These are phyloP conservation scores for Poeciliopsis turneri DNA, from an alignment of 2,797 vertebrate species.

Conservation along the genomic window DNA sequence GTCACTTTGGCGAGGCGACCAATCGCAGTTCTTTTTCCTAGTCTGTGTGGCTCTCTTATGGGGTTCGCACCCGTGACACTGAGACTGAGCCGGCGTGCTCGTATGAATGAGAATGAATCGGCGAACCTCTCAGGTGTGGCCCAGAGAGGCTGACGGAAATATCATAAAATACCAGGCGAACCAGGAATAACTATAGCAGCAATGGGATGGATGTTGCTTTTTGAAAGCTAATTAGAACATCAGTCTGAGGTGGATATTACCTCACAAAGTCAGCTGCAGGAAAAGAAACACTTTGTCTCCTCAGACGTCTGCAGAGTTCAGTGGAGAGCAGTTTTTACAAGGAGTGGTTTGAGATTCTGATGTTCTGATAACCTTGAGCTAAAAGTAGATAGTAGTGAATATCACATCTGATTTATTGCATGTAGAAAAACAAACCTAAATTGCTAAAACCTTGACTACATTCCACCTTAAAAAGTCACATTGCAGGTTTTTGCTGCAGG, in stretches of 20 bases:
- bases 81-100: constrained; percentile 49
- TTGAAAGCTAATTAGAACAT: constrained; percentile 34
- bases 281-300: constrained; percentile 34
- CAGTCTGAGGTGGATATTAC: constrained; percentile 7
- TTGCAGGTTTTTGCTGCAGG: background rate
- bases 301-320: constrained; percentile 12
- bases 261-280: constrained; percentile 5
- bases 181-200: constrained; percentile 11
- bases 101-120: constrained; percentile 74
- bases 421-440: background rate
- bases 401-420: background rate
- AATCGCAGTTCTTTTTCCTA: constrained; percentile 45
- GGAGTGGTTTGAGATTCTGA: background rate
- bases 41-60: constrained; percentile 46
- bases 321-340: background rate
- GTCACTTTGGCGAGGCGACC: constrained; percentile 56
- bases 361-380: background rate
- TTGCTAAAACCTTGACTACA: background rate
- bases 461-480: background rate
- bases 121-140: constrained; percentile 63
- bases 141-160: constrained; percentile 41
- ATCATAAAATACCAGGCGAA: constrained; percentile 56
- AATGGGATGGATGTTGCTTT: constrained; percentile 2
- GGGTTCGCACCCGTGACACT: constrained; percentile 57
- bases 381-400: background rate